phyloP scores from a whole-genome alignment of 2,113 vertebrate genomes.

The Rhodinocichla rosea region DNA sequence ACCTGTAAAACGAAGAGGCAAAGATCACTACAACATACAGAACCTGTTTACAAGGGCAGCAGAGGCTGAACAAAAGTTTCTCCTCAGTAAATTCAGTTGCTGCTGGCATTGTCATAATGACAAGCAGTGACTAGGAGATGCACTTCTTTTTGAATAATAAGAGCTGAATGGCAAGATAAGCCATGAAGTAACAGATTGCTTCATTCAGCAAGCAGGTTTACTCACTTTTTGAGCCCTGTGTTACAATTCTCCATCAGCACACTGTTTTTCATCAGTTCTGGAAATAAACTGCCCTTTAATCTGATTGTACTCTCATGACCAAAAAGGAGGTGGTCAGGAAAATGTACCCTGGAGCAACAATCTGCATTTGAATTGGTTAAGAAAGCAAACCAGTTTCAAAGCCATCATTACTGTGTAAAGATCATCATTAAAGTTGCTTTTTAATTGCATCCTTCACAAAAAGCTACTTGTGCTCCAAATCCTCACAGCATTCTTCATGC shows the following conservation, averaged over 20 bases:
- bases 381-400: slow-evolving; percentile 9
- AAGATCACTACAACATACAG: not conserved
- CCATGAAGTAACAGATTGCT: not conserved
- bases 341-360: slow-evolving; percentile 5
- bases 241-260: not conserved
- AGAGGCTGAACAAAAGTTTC: not conserved
- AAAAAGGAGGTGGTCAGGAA: not conserved
- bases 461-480: not conserved
- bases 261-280: not conserved
- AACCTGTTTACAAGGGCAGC: not conserved
- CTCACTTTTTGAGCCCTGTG: not conserved
- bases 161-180: not conserved
- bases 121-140: not conserved
- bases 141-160: not conserved
- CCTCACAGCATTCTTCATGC: not conserved
- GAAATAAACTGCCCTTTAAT: not conserved
- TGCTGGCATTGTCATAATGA: not conserved
- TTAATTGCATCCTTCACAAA: slow-evolving; percentile 5
- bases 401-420: not conserved
- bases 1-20: not conserved
- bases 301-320: not conserved
- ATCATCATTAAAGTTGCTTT: slow-evolving; percentile 15
- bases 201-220: not conserved
- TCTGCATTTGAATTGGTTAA: not conserved
- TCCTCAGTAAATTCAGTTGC: not conserved